Percentiles rank a stretch among this genome's conserved stretches.
Evolutionary conservation across 2,888 invertebrate species (phyloP).

Genomic region (Chirona hameri): DNA sequence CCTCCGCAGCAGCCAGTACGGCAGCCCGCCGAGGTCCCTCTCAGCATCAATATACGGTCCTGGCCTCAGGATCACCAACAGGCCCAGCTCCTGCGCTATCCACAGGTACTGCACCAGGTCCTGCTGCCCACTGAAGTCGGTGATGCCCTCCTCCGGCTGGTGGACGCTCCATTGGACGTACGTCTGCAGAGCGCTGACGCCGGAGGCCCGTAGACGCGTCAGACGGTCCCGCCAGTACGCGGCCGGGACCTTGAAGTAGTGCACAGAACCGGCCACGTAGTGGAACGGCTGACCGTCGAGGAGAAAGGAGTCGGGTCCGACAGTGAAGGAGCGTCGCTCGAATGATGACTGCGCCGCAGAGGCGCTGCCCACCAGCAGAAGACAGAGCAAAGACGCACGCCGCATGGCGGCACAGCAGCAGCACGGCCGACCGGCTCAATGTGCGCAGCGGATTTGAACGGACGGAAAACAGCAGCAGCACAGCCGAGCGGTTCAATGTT

Average conservation of each 20-base stretch:
- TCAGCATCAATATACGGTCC: conserved; percentile 58
- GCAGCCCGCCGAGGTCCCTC: conserved; percentile 67
- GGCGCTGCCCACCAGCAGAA: too few species aligned
- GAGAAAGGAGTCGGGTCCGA: conserved; percentile 38
- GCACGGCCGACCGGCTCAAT: too few species aligned
- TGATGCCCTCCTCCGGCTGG: conserved; percentile 46
- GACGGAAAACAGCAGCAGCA: too few species aligned
- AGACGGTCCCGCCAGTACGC: conserved; percentile 55
- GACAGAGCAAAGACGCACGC: too few species aligned
- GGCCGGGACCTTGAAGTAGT: conserved; percentile 53
- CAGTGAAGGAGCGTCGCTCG: conserved; percentile 24
- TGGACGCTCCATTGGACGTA: conserved; percentile 51
- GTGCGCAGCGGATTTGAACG: too few species aligned
- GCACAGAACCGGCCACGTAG: conserved; percentile 54
- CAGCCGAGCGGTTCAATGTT: too few species aligned
- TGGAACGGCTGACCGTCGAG: conserved; percentile 50
- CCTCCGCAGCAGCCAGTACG: conserved; percentile 68
- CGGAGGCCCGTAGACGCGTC: conserved; percentile 51
- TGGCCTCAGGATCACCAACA: conserved; percentile 53
- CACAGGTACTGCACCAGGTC: conserved; percentile 47
- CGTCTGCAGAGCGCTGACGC: conserved; percentile 54
- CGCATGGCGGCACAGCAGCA: too few species aligned
- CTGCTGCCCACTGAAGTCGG: conserved; percentile 49
- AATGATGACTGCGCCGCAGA: too few species aligned
- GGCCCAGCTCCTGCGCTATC: conserved; percentile 51